These are phyloP conservation scores for Galaxias olidus DNA, from an alignment of 2,797 vertebrate genomes.

Conservation along the genomic window DNA sequence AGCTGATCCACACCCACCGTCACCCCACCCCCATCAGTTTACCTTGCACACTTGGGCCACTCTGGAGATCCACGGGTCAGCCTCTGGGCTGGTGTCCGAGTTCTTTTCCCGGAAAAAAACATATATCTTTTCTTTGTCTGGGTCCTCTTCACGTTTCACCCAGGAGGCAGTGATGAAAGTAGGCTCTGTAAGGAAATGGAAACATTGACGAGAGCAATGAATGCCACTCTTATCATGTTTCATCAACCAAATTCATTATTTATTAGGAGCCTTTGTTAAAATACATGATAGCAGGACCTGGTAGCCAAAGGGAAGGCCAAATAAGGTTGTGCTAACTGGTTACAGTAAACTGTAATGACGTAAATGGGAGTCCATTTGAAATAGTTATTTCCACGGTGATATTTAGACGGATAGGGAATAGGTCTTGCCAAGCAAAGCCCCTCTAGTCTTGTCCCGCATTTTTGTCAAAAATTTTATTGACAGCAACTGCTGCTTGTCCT, in stretches of 20 bases:
- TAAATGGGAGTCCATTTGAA: no score
- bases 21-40: neutral
- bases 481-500: no score
- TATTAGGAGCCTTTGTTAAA: neutral
- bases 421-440: no score
- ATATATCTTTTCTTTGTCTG: slow-evolving; percentile 79
- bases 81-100: slow-evolving; percentile 68
- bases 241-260: neutral
- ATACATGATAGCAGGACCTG: no score
- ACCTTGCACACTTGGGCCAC: slow-evolving; percentile 81
- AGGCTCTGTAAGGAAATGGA: slow-evolving; percentile 62
- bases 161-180: slow-evolving; percentile 72
- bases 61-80: slow-evolving; percentile 77
- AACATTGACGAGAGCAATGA: slow-evolving; percentile 1
- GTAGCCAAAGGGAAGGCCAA: no score
- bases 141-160: slow-evolving; percentile 60
- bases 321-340: no score
- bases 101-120: slow-evolving; percentile 80
- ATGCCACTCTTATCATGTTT: neutral
- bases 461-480: no score
- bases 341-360: no score
- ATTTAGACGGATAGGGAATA: no score
- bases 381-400: no score
- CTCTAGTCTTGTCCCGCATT: no score
- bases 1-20: neutral